Conservation (phyloP, 2,113 vertebrate species). For the Choloepus hoffmanni region DNA sequence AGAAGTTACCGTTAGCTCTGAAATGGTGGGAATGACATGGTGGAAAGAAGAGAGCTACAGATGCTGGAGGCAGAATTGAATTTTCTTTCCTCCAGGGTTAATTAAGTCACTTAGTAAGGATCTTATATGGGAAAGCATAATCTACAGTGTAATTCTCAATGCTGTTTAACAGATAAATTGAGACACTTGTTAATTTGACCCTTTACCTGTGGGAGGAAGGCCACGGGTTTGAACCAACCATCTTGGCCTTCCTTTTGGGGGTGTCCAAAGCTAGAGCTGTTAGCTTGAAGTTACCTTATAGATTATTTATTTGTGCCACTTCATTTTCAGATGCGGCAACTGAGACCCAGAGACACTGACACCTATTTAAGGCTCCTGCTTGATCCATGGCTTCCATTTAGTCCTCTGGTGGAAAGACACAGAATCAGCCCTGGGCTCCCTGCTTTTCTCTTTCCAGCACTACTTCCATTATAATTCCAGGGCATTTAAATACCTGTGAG, state of each 20-base stretch:
- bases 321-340: conserved; percentile 38
- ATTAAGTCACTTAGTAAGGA: not conserved
- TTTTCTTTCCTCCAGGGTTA: conserved; percentile 35
- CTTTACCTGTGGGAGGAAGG: not conserved
- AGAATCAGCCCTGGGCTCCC: not conserved
- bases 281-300: conserved; percentile 8
- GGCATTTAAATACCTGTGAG: not conserved
- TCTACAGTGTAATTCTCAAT: conserved; percentile 8
- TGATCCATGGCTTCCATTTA: not conserved
- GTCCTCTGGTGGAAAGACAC: not conserved
- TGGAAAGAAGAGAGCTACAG: not conserved
- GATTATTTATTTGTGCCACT: conserved; percentile 36
- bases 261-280: not conserved
- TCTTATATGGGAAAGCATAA: not conserved
- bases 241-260: not conserved
- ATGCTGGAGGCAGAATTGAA: not conserved
- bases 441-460: not conserved
- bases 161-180: not conserved
- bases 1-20: not conserved
- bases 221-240: not conserved
- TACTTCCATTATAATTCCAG: not conserved
- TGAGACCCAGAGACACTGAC: not conserved
- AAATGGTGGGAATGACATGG: not conserved
- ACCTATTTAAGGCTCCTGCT: not conserved
- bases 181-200: not conserved